These are phyloP conservation scores for Trachelus stipa DNA, from an alignment of 2,888 invertebrate species.

Conservation along the genomic window DNA sequence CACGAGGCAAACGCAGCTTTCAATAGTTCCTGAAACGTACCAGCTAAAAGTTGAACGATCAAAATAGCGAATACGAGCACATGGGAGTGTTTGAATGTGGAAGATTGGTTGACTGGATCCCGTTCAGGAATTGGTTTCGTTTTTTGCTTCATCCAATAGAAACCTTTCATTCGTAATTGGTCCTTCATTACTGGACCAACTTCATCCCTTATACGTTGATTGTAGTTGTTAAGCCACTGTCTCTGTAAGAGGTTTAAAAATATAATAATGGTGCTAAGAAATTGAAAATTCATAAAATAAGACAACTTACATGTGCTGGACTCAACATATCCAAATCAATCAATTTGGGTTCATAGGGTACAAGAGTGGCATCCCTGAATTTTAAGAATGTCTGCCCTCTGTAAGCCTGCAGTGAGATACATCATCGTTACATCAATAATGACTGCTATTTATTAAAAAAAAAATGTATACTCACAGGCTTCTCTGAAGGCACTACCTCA, in stretches of 20 bases:
- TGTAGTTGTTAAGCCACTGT: conserved; percentile 84
- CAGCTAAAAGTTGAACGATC: conserved; percentile 26
- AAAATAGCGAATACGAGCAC: conserved; percentile 25
- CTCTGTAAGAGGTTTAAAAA: conserved; percentile 69
- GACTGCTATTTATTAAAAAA: conserved; percentile 25
- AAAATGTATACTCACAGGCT: conserved; percentile 47
- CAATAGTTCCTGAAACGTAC: conserved; percentile 13
- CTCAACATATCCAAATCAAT: conserved; percentile 82
- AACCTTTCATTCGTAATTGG: conserved; percentile 77
- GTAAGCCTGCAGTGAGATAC: conserved; percentile 48
- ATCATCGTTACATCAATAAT: conserved; percentile 45
- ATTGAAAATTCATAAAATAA: conserved; percentile 14
- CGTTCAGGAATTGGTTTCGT: conserved; percentile 77
- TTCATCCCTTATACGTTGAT: conserved; percentile 76
- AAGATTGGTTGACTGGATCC: conserved; percentile 48
- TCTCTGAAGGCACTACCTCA: conserved; percentile 73
- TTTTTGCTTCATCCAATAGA: conserved; percentile 88
- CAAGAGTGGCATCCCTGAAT: conserved; percentile 85
- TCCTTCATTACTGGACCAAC: conserved; percentile 82
- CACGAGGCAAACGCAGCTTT: neutral
- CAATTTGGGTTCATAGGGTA: conserved; percentile 89
- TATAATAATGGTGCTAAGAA: conserved; percentile 14
- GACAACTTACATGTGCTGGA: conserved; percentile 78
- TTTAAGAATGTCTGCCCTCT: conserved; percentile 73
- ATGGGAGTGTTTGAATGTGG: conserved; percentile 17